Evolutionary conservation across 2,888 invertebrate genomes (phyloP).

Genomic region (Lymantria monacha): DNA sequence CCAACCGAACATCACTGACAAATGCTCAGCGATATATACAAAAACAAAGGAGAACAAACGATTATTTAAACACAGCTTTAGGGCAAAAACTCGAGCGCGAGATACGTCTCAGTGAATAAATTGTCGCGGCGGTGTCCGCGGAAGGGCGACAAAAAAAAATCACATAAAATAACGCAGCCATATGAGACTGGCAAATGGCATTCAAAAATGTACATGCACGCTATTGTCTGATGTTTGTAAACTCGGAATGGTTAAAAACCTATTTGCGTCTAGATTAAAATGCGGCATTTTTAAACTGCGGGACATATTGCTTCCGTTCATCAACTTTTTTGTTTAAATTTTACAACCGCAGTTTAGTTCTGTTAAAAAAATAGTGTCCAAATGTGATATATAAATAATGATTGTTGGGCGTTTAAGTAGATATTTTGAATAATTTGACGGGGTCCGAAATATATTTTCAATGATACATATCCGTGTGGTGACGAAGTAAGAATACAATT

Average conservation of each 20-base stretch:
- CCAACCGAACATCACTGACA: too few relatives aligned
- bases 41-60: conserved; percentile 33
- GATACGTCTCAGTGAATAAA: conserved; percentile 65
- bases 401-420: too few relatives aligned
- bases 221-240: conserved; percentile 27
- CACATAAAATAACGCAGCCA: conserved; percentile 27
- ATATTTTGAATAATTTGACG: too few relatives aligned
- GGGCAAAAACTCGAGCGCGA: conserved; percentile 40
- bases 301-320: conserved; percentile 20
- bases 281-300: conserved; percentile 16
- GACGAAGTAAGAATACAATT: too few relatives aligned
- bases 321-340: conserved; percentile 7
- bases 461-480: too few relatives aligned
- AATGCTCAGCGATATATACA: neutral
- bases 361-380: neutral
- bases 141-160: conserved; percentile 23
- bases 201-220: conserved; percentile 29
- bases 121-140: conserved; percentile 42
- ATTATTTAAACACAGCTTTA: conserved; percentile 62
- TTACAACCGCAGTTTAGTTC: conserved; percentile 12
- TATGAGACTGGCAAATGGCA: conserved; percentile 36
- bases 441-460: too few relatives aligned
- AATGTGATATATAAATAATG: neutral
- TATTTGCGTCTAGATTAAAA: conserved; percentile 35
- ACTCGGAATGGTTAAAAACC: conserved; percentile 26